These are phyloP conservation scores for Blastobasis lacticolella DNA, from an alignment of 2,888 invertebrate genomes.

Conservation along the genomic window DNA sequence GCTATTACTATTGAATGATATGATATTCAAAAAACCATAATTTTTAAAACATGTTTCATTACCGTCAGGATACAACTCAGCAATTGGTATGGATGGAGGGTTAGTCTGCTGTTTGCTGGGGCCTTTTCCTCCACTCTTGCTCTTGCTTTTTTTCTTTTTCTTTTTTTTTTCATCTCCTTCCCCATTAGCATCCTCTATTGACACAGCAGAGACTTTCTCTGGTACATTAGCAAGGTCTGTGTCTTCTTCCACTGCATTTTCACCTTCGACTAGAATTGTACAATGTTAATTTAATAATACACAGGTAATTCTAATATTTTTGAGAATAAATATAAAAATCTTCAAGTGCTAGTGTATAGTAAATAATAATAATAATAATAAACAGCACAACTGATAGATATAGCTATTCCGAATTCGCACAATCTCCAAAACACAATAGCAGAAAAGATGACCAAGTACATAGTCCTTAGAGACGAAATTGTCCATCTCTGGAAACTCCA, in stretches of 20 bases:
- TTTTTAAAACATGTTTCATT: conserved; percentile 21
- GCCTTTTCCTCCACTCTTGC: conserved; percentile 45
- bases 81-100: conserved; percentile 91
- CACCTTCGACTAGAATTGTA: conserved; percentile 21
- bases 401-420: too few species aligned
- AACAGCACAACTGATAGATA: too few species aligned
- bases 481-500: too few species aligned
- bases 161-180: conserved; percentile 76
- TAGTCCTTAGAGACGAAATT: too few species aligned
- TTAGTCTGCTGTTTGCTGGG: conserved; percentile 78
- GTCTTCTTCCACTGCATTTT: conserved; percentile 25
- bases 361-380: too few species aligned
- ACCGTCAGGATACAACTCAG: conserved; percentile 89
- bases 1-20: too few species aligned
- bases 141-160: conserved; percentile 78
- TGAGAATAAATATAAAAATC: too few species aligned
- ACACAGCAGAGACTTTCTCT: conserved; percentile 46
- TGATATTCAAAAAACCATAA: too few species aligned
- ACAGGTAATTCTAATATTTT: too few species aligned
- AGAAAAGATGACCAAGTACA: too few species aligned
- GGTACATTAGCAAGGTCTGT: conserved; percentile 25
- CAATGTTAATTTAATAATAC: not conserved
- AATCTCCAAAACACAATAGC: too few species aligned
- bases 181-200: conserved; percentile 58
- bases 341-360: too few species aligned